phyloP scores from a whole-genome alignment of 1,140 invertebrate species.

The Calliphora vicina region DNA sequence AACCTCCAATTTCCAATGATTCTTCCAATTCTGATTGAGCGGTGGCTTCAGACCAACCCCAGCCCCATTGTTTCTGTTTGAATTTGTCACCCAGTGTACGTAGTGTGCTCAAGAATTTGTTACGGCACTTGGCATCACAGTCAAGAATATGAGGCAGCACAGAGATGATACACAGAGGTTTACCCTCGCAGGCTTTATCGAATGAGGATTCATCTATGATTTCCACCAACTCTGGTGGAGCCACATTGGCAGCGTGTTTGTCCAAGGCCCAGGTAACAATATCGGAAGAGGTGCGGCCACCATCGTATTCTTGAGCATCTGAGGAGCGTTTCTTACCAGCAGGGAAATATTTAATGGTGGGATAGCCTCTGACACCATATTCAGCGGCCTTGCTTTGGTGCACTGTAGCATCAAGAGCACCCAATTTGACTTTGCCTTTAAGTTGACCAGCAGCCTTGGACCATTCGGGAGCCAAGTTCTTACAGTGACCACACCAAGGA shows the following conservation, averaged over 20 bases:
- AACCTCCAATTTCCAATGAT: constrained; percentile 91
- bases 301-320: constrained; percentile 81
- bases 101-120: constrained; percentile 83
- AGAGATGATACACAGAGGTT: constrained; percentile 91
- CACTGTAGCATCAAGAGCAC: constrained; percentile 95
- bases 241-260: constrained; percentile 85
- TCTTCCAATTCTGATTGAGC: constrained; percentile 86
- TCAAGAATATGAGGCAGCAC: constrained; percentile 97
- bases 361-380: constrained; percentile 90
- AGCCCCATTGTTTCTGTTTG: constrained; percentile 97
- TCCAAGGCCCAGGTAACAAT: constrained; percentile 92
- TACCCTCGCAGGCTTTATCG: constrained; percentile 80
- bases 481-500: constrained; percentile 97
- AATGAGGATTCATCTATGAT: constrained; percentile 72
- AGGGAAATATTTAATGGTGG: constrained; percentile 96
- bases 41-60: constrained; percentile 94
- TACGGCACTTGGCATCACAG: constrained; percentile 94
- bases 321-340: constrained; percentile 79
- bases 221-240: constrained; percentile 88
- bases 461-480: constrained; percentile 95
- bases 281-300: constrained; percentile 89
- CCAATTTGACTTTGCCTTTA: constrained; percentile 95
- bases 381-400: constrained; percentile 79
- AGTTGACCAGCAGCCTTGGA: constrained; percentile 90
- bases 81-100: constrained; percentile 86